Evolutionary conservation across 2,797 vertebrate genomes (phyloP), one percentile per base, ranked within the genome.

Genomic region (Ptychadena robeensis): DNA sequence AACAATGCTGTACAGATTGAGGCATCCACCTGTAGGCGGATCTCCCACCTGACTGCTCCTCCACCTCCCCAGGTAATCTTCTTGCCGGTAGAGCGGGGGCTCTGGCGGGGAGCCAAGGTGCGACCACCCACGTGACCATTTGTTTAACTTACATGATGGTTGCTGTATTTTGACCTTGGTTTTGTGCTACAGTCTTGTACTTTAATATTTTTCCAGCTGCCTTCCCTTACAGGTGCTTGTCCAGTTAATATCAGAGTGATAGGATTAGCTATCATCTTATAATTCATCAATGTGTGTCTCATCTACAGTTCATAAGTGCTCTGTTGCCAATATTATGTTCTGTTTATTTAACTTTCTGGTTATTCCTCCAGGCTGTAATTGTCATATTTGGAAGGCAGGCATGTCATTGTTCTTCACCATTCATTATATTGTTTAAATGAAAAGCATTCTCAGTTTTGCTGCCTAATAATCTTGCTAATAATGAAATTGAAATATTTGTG

Each of bases 321-420:
- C 30, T 38, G 22, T 27, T 48, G 69, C 37, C 69, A 72, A 18
- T 72, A 44, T 64, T 64, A 18, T 28, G 6, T 18, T 74, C 32
- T 63, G 57, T 64, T 75, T 40, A 64, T 38, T 28, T 75, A 37
- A 64, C n/a, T 75, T 69, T 69, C n/a, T 38, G 34, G 67, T 38
- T 57, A 35, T 75, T 28, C 12, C 38, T 38, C 31, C 28, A 66
- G 44, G 22, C 34, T 27, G 22, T 57, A 32, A 38, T 75, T 48
- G 18, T 15, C 44, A 7, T 44, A 18, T 44, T n/a, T 61, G 79
- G 18, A 37, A 69, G 22, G 22, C 22, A 69, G 22, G 22, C 22
- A 10, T 68, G 34, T 68, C 27, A n/a, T 37, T 38, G 31, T 27
- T 64, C 73, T 76, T 65, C 9, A 11, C 44, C 44, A 48, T 48